These are phyloP conservation scores for Exocentrus adspersus DNA, from an alignment of 2,888 invertebrate species.

Conservation along the genomic window DNA sequence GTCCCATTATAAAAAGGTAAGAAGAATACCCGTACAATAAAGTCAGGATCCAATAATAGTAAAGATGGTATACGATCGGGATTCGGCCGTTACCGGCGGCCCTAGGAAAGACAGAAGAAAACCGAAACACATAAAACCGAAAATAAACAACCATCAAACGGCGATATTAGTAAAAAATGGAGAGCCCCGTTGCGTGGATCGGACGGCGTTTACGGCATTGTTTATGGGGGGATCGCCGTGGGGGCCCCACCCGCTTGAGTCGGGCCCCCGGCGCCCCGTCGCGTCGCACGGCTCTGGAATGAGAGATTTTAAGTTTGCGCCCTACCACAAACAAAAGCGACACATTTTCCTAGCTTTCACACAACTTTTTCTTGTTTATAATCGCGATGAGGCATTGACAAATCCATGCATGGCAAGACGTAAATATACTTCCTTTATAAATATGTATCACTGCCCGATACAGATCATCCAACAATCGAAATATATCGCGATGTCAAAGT, in stretches of 20 bases:
- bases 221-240: slow-evolving; percentile 56
- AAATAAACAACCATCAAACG: slow-evolving; percentile 60
- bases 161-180: slow-evolving; percentile 59
- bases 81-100: slow-evolving; percentile 27
- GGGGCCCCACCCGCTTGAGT: slow-evolving; percentile 15
- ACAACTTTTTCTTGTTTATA: too few relatives aligned
- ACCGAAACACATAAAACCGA: slow-evolving; percentile 55
- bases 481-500: slow-evolving; percentile 20
- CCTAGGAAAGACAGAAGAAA: slow-evolving; percentile 39
- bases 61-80: slow-evolving; percentile 37
- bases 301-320: too few relatives aligned
- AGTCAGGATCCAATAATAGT: slow-evolving; percentile 41
- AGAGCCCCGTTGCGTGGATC: slow-evolving; percentile 50
- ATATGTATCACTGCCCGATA: slow-evolving; percentile 26
- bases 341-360: too few relatives aligned
- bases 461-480: slow-evolving; percentile 26
- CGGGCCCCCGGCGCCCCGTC: slow-evolving; percentile 13
- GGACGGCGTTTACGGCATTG: slow-evolving; percentile 58
- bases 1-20: slow-evolving; percentile 22
- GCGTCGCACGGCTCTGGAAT: slow-evolving; percentile 5
- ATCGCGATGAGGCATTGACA: too few relatives aligned
- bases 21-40: slow-evolving; percentile 25
- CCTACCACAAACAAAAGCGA: too few relatives aligned
- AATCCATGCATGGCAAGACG: too few relatives aligned
- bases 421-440: slow-evolving; percentile 15